phyloP scores from a whole-genome alignment of 2,797 vertebrate species.

The Chelon labrosus region DNA sequence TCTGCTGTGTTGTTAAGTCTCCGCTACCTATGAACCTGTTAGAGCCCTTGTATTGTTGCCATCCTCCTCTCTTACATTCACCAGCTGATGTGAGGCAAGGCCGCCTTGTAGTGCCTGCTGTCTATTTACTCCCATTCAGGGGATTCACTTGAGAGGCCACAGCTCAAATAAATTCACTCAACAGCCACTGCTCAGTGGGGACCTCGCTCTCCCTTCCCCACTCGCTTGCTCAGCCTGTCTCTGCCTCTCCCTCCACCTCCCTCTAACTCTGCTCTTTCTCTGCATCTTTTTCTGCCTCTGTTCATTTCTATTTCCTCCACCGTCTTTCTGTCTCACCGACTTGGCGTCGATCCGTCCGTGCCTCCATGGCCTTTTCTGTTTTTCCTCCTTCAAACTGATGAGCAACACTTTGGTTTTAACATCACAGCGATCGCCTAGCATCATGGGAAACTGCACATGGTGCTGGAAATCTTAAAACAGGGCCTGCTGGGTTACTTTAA shows the following conservation, averaged over 20 bases:
- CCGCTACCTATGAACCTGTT: conserved; percentile 55
- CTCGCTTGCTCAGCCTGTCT: conserved; percentile 55
- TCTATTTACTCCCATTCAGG: conserved; percentile 80
- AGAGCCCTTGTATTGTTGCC: conserved; percentile 59
- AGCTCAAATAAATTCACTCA: conserved; percentile 82
- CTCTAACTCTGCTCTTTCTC: conserved; percentile 44
- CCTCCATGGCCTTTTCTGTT: conserved; percentile 25
- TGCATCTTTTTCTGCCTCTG: conserved; percentile 30
- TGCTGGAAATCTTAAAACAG: conserved; percentile 11
- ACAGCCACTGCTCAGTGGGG: conserved; percentile 74
- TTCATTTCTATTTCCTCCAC: conserved; percentile 45
- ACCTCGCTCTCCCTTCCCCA: conserved; percentile 47
- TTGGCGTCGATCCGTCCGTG: conserved; percentile 23
- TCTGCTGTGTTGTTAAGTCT: conserved; percentile 38
- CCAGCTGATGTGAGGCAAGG: conserved; percentile 71
- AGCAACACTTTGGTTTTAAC: conserved; percentile 42
- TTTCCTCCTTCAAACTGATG: conserved; percentile 35
- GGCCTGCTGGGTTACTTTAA: conserved; percentile 26
- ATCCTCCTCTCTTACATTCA: conserved; percentile 61
- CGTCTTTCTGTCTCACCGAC: conserved; percentile 20
- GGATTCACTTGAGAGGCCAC: conserved; percentile 82
- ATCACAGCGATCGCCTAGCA: conserved; percentile 45
- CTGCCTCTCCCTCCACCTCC: conserved; percentile 34
- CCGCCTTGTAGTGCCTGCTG: conserved; percentile 72
- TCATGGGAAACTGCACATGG: conserved; percentile 25